Evolutionary conservation across 2,113 vertebrate genomes (phyloP), one percentile per base, ranked within the genome.

Genomic region (Blennius ocellaris): DNA sequence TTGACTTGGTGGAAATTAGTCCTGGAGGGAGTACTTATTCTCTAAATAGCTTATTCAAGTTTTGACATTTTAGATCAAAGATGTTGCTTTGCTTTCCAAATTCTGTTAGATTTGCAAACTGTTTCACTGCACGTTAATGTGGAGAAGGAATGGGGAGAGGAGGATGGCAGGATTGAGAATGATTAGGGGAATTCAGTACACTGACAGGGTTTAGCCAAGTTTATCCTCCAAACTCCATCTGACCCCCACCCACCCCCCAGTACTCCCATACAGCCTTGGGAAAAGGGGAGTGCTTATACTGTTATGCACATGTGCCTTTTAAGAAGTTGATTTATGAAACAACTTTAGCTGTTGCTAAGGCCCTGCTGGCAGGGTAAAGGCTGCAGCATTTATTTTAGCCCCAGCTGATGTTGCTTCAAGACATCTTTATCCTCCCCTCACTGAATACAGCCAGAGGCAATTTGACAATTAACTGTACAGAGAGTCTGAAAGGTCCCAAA

Each of bases 291-390:
- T 74, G 62, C 80, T 82, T 82, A 80, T 60, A 49, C 69, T 58
- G 30, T 37, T 58, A 64, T 55, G 53, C 61, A 49, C 52, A 71
- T 56, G 52, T 69, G 60, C 64, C 48, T 68, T 69, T 82, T 70
- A 78, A 78, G 73, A 69, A 63, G 48, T 30, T 69, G 66, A 84
- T 84, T 69, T 67, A 84, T 84, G 16, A 63, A 79, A 77, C 17
- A 53, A 44, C 60, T 73, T 43, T 63, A 76, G 71, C 69, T 62
- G 71, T 83, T 84, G 73, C 81, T 80, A 59, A 66, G 21, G 70
- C 68, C 77, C 65, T 53, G 43, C 60, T 63, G 80, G 74, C 50
- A 70, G 69, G 49, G 54, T 21, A 58, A 64, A 17, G 40, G 58
- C 62, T 41, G 45, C 50, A 77, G 62, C 69, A 71, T 76, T 70